These are phyloP conservation scores for Helleia helle DNA, from an alignment of 2,888 invertebrate species.

Conservation along the genomic window DNA sequence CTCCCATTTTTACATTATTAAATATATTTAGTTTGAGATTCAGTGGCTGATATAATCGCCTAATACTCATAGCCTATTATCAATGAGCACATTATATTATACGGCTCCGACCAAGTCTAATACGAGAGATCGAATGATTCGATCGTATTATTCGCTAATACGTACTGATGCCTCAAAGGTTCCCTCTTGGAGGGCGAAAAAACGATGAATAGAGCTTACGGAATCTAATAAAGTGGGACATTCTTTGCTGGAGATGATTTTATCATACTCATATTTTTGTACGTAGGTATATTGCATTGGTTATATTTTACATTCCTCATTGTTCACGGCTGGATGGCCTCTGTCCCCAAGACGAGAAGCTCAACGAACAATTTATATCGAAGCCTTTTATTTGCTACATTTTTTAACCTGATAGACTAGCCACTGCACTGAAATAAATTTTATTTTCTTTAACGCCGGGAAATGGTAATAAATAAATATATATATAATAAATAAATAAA, in stretches of 20 bases:
- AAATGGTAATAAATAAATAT: no score
- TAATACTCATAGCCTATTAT: conserved; percentile 56
- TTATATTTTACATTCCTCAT: no score
- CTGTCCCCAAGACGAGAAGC: no score
- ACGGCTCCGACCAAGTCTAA: conserved; percentile 40
- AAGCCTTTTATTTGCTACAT: no score
- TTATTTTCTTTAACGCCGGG: no score
- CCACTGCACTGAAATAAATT: no score
- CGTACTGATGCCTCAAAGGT: conserved; percentile 55
- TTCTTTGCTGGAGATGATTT: conserved; percentile 43
- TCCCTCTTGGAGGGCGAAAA: conserved; percentile 50
- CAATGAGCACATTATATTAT: conserved; percentile 49
- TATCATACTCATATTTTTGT: conserved; percentile 33
- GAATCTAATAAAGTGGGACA: conserved; percentile 69
- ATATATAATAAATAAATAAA: no score
- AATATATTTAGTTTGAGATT: conserved; percentile 38
- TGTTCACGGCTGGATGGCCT: no score
- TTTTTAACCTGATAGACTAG: no score
- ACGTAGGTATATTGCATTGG: no score
- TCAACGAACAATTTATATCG: no score
- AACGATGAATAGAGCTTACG: conserved; percentile 65
- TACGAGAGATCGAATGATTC: conserved; percentile 57
- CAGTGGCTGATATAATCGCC: conserved; percentile 39
- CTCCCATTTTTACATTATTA: no score
- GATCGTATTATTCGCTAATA: conserved; percentile 67